Evolutionary conservation across 2,797 vertebrate species (phyloP).

Genomic region (Hipposideros larvatus): DNA sequence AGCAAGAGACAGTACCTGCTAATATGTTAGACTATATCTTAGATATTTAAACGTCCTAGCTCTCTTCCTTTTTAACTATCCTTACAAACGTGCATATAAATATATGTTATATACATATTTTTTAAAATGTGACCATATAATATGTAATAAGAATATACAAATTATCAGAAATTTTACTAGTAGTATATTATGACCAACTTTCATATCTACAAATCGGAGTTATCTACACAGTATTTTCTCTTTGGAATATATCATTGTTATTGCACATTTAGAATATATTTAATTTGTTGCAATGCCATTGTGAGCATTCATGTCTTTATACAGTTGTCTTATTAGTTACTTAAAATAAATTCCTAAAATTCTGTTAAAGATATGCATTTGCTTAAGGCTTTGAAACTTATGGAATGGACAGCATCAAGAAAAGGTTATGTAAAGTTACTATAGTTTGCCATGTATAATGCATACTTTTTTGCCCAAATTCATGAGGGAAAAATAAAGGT

Average conservation of each 20-base stretch:
- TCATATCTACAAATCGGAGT: neutral
- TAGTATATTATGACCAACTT: neutral
- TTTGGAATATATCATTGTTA: neutral
- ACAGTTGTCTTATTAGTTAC: neutral
- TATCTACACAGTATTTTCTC: neutral
- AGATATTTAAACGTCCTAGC: neutral
- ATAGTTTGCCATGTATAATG: no score
- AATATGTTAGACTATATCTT: neutral
- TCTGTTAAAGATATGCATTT: neutral
- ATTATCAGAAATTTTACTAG: constrained; percentile 5
- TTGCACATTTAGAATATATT: neutral
- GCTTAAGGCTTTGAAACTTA: neutral
- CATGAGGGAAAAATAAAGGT: no score
- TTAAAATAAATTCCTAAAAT: constrained; percentile 12
- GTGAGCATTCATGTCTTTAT: neutral
- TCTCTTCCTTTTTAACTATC: neutral
- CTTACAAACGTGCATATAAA: neutral
- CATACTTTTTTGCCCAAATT: no score
- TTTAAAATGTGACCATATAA: neutral
- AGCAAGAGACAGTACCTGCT: neutral
- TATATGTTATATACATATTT: neutral
- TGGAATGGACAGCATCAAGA: neutral
- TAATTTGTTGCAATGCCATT: neutral
- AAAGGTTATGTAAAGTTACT: neutral
- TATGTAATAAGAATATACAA: neutral